Percentiles rank a stretch among this genome's conserved stretches.
These are phyloP conservation scores for Zaprionus camerounensis DNA, from an alignment of 1,140 invertebrate species.

Conservation along the genomic window DNA sequence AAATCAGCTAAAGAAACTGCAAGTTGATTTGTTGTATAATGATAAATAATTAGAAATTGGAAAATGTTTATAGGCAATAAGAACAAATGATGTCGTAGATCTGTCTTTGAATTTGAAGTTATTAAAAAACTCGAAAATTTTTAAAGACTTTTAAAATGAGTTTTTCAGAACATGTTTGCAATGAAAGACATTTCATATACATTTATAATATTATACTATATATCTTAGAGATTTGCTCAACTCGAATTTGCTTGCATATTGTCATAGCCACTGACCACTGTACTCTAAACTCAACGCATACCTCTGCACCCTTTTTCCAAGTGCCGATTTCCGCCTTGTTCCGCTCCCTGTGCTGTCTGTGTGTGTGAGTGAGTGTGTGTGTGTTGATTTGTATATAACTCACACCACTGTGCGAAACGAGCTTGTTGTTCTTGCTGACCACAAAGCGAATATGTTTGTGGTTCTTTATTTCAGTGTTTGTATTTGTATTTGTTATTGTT, in stretches of 20 bases:
- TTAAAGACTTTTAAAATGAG: too few relatives aligned
- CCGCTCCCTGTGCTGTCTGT: background rate
- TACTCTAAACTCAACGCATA: slow-evolving; percentile 29
- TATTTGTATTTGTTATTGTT: background rate
- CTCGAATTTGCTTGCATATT: background rate
- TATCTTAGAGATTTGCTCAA: too few relatives aligned
- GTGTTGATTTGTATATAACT: background rate
- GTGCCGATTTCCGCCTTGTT: slow-evolving; percentile 37
- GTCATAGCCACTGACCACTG: slow-evolving; percentile 26
- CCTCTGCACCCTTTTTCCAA: slow-evolving; percentile 35
- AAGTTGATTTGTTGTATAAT: too few relatives aligned
- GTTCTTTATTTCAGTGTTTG: slow-evolving; percentile 4
- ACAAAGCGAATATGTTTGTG: slow-evolving; percentile 10
- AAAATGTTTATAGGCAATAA: too few relatives aligned
- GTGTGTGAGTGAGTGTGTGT: background rate
- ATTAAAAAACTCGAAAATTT: too few relatives aligned
- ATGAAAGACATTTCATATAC: too few relatives aligned
- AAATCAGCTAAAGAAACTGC: too few relatives aligned
- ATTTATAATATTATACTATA: too few relatives aligned
- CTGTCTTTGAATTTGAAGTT: too few relatives aligned
- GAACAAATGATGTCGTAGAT: too few relatives aligned
- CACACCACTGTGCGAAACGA: slow-evolving; percentile 40
- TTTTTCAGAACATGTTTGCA: too few relatives aligned
- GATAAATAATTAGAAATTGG: too few relatives aligned
- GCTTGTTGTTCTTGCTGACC: background rate